Percentiles rank a stretch among this genome's conserved stretches.
phyloP scores from a whole-genome alignment of 2,888 invertebrate species.

The Drosophila kambysellisi region DNA sequence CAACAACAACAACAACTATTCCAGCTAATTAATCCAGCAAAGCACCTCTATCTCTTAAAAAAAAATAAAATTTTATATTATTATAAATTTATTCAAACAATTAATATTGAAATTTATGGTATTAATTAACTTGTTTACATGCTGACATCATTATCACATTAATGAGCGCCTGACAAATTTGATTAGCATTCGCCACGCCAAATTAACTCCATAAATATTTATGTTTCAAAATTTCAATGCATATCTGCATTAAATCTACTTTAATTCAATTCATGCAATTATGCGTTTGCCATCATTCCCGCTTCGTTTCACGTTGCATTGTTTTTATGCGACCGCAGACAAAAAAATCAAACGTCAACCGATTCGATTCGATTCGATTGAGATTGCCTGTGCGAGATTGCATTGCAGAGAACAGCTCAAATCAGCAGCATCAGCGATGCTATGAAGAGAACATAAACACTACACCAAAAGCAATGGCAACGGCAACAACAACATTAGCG shows the following conservation, averaged over 20 bases:
- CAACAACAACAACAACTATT: slow-evolving; percentile 41
- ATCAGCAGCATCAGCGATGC: slow-evolving; percentile 45
- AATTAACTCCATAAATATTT: slow-evolving; percentile 5
- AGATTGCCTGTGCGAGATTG: slow-evolving; percentile 50
- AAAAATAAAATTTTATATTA: too few species aligned
- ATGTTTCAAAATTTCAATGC: not conserved
- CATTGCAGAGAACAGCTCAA: slow-evolving; percentile 50
- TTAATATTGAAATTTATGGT: not conserved
- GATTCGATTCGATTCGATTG: slow-evolving; percentile 16
- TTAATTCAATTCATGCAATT: slow-evolving; percentile 38
- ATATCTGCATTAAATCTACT: slow-evolving; percentile 23
- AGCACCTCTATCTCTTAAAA: not conserved
- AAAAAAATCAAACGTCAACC: slow-evolving; percentile 46
- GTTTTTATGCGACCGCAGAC: slow-evolving; percentile 37
- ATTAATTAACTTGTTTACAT: slow-evolving; percentile 2
- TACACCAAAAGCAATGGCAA: slow-evolving; percentile 48
- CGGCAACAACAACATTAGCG: slow-evolving; percentile 40
- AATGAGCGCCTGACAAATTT: not conserved
- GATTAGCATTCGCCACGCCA: not conserved
- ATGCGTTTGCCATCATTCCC: slow-evolving; percentile 13
- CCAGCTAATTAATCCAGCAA: slow-evolving; percentile 52
- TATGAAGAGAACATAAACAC: slow-evolving; percentile 57
- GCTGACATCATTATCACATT: not conserved
- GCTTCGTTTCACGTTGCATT: slow-evolving; percentile 29
- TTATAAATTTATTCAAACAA: not conserved